These are phyloP conservation scores for Neoaliturus tenellus DNA, from an alignment of 2,888 invertebrate genomes.

Conservation along the genomic window DNA sequence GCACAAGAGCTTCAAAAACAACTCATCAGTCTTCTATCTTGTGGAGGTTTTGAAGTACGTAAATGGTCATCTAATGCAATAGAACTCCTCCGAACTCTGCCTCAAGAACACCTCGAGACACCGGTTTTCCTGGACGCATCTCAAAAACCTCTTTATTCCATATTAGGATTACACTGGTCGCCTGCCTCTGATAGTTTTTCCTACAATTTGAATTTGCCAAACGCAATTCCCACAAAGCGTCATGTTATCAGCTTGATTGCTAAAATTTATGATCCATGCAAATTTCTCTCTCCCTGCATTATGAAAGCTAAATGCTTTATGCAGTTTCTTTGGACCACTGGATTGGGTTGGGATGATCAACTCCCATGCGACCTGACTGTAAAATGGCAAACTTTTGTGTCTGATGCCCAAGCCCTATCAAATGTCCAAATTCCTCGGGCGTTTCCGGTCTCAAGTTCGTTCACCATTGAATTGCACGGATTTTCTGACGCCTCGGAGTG, in stretches of 20 bases:
- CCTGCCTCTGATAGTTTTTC: neutral
- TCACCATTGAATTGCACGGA: neutral
- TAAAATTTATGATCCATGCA: constrained; percentile 9
- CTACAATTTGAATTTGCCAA: neutral
- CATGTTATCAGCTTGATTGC: constrained; percentile 1
- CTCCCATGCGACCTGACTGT: neutral
- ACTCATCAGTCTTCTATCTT: neutral
- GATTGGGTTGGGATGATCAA: neutral
- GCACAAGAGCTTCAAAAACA: neutral
- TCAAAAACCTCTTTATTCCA: neutral
- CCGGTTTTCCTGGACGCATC: neutral
- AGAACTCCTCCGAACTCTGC: neutral
- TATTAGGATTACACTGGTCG: constrained; percentile 2
- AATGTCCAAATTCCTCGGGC: neutral
- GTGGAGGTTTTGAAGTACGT: constrained; percentile 45
- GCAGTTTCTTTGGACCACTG: constrained; percentile 15
- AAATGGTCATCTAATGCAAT: constrained; percentile 51
- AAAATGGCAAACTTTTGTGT: neutral
- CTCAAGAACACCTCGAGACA: neutral
- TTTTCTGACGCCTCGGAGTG: constrained; percentile 6
- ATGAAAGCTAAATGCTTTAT: constrained; percentile 1
- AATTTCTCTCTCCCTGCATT: neutral
- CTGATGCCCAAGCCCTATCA: neutral
- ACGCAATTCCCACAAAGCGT: neutral
- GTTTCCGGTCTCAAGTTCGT: neutral